A percentile compares a stretch with the other conserved stretches of the same genome.
phyloP scores from a whole-genome alignment of 53 echinoderm and acorn worm species.

The Luidia sarsii region DNA sequence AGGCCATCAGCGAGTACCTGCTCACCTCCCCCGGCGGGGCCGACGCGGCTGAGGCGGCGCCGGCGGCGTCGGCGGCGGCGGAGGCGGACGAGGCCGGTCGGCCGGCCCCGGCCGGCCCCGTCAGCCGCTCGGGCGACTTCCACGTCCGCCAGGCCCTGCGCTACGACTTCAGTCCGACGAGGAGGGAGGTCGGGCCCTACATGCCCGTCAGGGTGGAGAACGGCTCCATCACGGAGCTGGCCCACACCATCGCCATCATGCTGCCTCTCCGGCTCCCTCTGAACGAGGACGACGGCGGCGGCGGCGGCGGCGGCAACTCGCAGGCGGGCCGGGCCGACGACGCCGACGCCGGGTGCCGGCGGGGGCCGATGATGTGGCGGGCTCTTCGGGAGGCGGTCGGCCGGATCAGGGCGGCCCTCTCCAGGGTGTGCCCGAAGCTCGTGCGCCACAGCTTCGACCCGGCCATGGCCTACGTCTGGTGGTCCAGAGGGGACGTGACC shows the following conservation, averaged over 20 bases:
- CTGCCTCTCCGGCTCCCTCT: slow-evolving; percentile 4
- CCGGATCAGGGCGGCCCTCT: background rate
- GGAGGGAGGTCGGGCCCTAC: background rate
- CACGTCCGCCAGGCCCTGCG: background rate
- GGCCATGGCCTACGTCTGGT: slow-evolving; percentile 29
- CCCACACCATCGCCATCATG: slow-evolving; percentile 15
- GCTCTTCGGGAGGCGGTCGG: background rate
- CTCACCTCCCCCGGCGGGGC: background rate
- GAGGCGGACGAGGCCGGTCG: too few relatives aligned
- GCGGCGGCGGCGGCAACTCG: too few relatives aligned
- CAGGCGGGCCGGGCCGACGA: too few relatives aligned
- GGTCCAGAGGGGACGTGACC: slow-evolving; percentile 18
- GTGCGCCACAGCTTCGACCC: slow-evolving; percentile 16
- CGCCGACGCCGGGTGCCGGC: background rate
- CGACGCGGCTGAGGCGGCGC: background rate
- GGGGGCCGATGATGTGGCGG: background rate
- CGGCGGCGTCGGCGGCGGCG: too few relatives aligned
- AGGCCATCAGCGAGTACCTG: background rate
- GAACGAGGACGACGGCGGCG: background rate
- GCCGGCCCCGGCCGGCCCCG: too few relatives aligned
- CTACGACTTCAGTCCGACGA: background rate
- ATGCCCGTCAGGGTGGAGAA: slow-evolving; percentile 19
- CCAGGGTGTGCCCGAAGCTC: slow-evolving; percentile 21
- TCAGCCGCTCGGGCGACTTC: background rate
- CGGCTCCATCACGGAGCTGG: slow-evolving; percentile 20